Evolutionary conservation across 2,888 invertebrate species (phyloP).

Genomic region (Sarcophaga rosellei): DNA sequence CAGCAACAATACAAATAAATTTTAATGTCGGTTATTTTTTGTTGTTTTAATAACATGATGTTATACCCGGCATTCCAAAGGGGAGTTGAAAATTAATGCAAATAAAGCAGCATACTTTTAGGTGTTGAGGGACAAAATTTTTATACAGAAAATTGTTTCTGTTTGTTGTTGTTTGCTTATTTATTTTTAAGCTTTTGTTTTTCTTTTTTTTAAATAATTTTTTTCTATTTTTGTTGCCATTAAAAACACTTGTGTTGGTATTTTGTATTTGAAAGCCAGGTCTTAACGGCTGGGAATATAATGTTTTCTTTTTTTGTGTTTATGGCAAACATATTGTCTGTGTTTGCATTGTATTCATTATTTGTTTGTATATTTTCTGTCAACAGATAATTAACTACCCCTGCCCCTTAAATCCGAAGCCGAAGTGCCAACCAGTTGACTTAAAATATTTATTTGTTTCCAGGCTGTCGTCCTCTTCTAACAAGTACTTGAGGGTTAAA

Average conservation of each 20-base stretch:
- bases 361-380: constrained; percentile 46
- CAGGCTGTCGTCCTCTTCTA: neutral
- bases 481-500: neutral
- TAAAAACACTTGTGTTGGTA: constrained; percentile 64
- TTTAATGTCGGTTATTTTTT: constrained; percentile 21
- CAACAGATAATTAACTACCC: constrained; percentile 63
- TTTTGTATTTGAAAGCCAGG: constrained; percentile 18
- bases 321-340: constrained; percentile 54
- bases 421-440: constrained; percentile 17
- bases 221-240: constrained; percentile 42
- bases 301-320: neutral
- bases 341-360: constrained; percentile 55
- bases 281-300: constrained; percentile 4
- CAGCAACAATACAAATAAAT: constrained; percentile 5
- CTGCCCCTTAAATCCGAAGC: constrained; percentile 18
- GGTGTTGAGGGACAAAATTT: constrained; percentile 26
- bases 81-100: constrained; percentile 21
- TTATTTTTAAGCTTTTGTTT: constrained; percentile 50
- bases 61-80: neutral
- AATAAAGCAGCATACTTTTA: constrained; percentile 56
- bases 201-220: constrained; percentile 1
- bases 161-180: constrained; percentile 36
- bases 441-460: constrained; percentile 46
- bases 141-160: neutral
- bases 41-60: no score